Evolutionary conservation across 2,113 vertebrate genomes (phyloP).

Genomic region (Mesembrinibis cayennensis): DNA sequence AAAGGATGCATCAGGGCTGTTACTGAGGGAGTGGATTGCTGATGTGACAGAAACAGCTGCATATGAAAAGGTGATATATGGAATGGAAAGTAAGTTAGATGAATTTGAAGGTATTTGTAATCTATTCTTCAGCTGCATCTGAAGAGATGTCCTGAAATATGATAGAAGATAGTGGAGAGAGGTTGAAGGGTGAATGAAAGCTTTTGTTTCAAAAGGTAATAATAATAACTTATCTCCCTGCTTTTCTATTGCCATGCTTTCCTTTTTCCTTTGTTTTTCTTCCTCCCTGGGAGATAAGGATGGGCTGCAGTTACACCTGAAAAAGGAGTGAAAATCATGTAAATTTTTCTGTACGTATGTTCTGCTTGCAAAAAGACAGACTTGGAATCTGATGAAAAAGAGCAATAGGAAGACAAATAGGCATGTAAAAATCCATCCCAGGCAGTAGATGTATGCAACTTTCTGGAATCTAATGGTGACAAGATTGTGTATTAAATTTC

Average conservation of each 20-base stretch:
- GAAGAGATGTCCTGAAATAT: constrained; percentile 50
- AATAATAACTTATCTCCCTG: constrained; percentile 22
- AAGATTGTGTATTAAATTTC: constrained; percentile 13
- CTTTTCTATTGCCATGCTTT: background rate
- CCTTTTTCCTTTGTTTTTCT: constrained; percentile 1
- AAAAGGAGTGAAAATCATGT: background rate
- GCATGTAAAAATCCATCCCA: background rate
- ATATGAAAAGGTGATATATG: constrained; percentile 58
- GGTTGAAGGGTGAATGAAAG: constrained; percentile 49
- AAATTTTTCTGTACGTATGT: background rate
- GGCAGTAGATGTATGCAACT: background rate
- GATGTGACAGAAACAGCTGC: constrained; percentile 52
- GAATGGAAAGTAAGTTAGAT: constrained; percentile 57
- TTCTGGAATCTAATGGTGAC: background rate
- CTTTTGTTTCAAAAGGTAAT: constrained; percentile 54
- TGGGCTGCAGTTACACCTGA: background rate
- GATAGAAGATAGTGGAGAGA: constrained; percentile 20
- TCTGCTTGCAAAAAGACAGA: background rate
- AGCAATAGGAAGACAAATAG: background rate
- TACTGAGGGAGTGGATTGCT: constrained; percentile 31
- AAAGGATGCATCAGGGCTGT: background rate
- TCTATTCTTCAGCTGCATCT: constrained; percentile 35
- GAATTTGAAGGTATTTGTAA: constrained; percentile 57
- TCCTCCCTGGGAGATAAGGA: background rate
- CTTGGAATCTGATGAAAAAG: background rate